A percentile compares a stretch with the other conserved stretches of the same genome.
Conservation (phyloP, 2,113 vertebrate species). For the Dissostichus mawsoni region DNA sequence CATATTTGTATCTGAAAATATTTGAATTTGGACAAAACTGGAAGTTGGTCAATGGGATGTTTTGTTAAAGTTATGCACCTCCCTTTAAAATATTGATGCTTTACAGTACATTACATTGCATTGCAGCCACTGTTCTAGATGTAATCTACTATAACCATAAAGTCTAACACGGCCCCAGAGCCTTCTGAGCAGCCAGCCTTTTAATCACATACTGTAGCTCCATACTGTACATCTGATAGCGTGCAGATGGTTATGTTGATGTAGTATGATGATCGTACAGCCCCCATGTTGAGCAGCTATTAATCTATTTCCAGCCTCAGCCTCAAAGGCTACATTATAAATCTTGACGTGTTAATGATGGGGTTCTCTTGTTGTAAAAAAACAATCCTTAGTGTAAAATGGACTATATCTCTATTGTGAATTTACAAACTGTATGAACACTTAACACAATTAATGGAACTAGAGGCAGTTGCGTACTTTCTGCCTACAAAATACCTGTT, state of each 20-base stretch:
- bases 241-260: conserved; percentile 27
- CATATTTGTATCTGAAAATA: background rate
- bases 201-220: conserved; percentile 34
- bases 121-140: background rate
- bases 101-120: background rate
- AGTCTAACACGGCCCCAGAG: conserved; percentile 17
- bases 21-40: background rate
- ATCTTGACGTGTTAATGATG: background rate
- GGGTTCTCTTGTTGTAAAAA: background rate
- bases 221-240: conserved; percentile 17
- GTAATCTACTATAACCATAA: conserved; percentile 14
- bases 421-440: background rate
- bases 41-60: background rate
- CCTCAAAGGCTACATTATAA: conserved; percentile 7
- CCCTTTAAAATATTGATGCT: background rate
- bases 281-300: background rate
- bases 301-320: conserved; percentile 17
- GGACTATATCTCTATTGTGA: background rate
- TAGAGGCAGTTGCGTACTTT: background rate
- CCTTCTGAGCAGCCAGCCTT: conserved; percentile 14
- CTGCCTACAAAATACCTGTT: background rate
- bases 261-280: conserved; percentile 13
- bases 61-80: background rate
- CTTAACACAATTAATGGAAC: conserved; percentile 4
- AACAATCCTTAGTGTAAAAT: background rate